phyloP scores from a whole-genome alignment of 2,888 invertebrate species.

The Drosophila ezoana region DNA sequence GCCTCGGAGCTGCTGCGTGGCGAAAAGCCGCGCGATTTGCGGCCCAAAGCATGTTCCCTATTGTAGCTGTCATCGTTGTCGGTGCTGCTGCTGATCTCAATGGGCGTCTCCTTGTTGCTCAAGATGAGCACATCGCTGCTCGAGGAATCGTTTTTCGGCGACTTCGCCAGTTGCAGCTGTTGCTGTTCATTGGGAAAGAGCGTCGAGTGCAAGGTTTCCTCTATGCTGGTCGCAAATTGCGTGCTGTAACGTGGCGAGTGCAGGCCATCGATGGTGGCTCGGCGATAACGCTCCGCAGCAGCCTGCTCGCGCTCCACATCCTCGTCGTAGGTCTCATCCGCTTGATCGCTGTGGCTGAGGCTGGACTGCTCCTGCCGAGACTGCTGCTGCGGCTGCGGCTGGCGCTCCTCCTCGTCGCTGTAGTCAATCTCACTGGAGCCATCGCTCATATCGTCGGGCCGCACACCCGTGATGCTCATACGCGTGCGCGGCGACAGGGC shows the following conservation, averaged over 20 bases:
- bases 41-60: slow-evolving; percentile 45
- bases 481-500: slow-evolving; percentile 83
- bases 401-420: slow-evolving; percentile 59
- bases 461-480: slow-evolving; percentile 83
- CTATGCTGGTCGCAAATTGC: slow-evolving; percentile 69
- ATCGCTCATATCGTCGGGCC: slow-evolving; percentile 76
- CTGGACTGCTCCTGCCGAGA: neutral
- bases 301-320: slow-evolving; percentile 4
- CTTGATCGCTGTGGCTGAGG: neutral
- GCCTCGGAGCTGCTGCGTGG: slow-evolving; percentile 43
- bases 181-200: slow-evolving; percentile 40
- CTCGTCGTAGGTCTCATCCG: slow-evolving; percentile 6
- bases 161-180: neutral
- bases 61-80: slow-evolving; percentile 41
- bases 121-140: slow-evolving; percentile 75
- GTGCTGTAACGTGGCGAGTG: slow-evolving; percentile 70
- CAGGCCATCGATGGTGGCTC: neutral
- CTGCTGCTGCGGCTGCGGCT: neutral
- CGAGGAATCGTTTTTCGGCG: slow-evolving; percentile 38
- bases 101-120: slow-evolving; percentile 64
- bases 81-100: slow-evolving; percentile 73
- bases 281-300: slow-evolving; percentile 14
- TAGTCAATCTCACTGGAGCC: slow-evolving; percentile 81
- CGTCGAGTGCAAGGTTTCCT: slow-evolving; percentile 75
- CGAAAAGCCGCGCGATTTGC: slow-evolving; percentile 29